Conservation (phyloP, 2,888 invertebrate species). For the Synergus japonicus region DNA sequence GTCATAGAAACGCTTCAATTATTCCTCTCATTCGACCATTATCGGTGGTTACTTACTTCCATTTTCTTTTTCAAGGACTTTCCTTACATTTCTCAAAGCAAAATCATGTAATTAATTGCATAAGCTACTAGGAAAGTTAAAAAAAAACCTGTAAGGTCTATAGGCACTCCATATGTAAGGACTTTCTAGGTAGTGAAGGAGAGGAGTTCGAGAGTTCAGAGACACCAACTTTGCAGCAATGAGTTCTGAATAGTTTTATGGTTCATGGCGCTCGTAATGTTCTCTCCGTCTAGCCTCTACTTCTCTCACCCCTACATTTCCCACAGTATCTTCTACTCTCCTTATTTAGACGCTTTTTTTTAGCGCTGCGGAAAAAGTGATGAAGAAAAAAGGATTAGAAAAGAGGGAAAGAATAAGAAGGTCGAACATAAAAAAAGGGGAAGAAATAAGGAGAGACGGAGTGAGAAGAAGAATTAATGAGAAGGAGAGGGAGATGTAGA, state of each 20-base stretch:
- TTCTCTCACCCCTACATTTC: constrained; percentile 38
- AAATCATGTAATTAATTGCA: not conserved
- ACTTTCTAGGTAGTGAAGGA: constrained; percentile 43
- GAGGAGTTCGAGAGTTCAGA: constrained; percentile 53
- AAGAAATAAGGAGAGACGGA: not conserved
- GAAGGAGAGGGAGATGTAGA: not conserved
- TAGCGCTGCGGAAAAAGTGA: not conserved
- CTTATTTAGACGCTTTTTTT: constrained; percentile 41
- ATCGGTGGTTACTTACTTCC: not conserved
- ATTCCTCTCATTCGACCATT: not conserved
- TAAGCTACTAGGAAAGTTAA: not conserved
- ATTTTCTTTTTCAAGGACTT: constrained; percentile 19
- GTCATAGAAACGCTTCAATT: constrained; percentile 32
- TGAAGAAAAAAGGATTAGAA: not conserved
- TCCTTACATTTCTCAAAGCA: not conserved
- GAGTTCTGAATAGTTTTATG: constrained; percentile 71
- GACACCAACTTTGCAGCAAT: constrained; percentile 60
- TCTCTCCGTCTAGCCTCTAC: constrained; percentile 43
- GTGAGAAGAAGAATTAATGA: not conserved
- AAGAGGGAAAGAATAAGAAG: not conserved
- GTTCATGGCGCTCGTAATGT: constrained; percentile 59
- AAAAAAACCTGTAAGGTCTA: not conserved
- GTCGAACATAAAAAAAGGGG: not conserved
- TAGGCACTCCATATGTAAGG: constrained; percentile 47
- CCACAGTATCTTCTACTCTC: constrained; percentile 44